A percentile compares a stretch with the other conserved stretches of the same genome.
Evolutionary conservation across 2,888 invertebrate genomes (phyloP).

Genomic region (Tipula vernalis): DNA sequence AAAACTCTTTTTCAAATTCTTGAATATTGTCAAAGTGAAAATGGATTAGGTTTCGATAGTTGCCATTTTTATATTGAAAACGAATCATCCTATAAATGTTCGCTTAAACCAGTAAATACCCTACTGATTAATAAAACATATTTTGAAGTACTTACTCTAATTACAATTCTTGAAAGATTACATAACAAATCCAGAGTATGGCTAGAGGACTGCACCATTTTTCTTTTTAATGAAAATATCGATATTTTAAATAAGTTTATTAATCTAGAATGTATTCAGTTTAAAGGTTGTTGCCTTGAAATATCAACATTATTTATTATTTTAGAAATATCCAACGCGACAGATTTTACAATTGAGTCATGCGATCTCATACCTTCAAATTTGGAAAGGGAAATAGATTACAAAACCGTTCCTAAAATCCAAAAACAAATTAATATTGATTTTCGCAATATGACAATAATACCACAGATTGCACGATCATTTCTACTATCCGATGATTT

Average conservation of each 20-base stretch:
- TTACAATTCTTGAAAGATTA: not conserved
- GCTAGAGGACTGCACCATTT: not conserved
- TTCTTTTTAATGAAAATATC: not conserved
- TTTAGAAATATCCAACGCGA: too few species aligned
- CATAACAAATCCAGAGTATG: not conserved
- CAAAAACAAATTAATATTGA: not conserved
- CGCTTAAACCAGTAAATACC: not conserved
- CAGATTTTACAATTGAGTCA: too few species aligned
- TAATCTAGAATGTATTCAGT: too few species aligned
- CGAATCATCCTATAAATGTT: not conserved
- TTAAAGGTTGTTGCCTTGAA: too few species aligned
- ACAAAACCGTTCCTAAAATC: too few species aligned
- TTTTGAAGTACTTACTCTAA: not conserved
- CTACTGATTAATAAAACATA: not conserved
- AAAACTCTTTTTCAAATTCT: not conserved
- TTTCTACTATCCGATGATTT: not conserved
- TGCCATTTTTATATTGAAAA: not conserved
- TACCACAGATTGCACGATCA: not conserved
- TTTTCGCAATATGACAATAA: not conserved
- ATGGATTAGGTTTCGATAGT: not conserved
- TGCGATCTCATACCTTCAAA: too few species aligned
- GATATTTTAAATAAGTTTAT: too few species aligned
- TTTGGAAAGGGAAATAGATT: too few species aligned
- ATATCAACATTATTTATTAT: too few species aligned
- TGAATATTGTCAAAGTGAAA: not conserved